Evolutionary conservation across 2,113 vertebrate genomes (phyloP).

Genomic region (Campylomormyrus tamandua): DNA sequence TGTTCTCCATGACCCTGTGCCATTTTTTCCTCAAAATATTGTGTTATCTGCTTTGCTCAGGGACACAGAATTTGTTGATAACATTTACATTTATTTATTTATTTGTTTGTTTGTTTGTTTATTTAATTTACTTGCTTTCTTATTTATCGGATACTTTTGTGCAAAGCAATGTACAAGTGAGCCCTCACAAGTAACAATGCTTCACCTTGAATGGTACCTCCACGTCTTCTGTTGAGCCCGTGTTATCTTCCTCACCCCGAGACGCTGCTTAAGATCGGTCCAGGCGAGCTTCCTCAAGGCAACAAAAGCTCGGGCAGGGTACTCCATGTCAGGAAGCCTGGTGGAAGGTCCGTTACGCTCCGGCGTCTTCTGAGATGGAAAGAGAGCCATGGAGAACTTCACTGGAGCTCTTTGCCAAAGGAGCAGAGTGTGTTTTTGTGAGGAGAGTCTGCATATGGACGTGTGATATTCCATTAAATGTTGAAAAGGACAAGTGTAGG

Average conservation of each 20-base stretch:
- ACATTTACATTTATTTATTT: neutral
- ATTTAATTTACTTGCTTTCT: neutral
- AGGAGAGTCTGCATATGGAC: neutral
- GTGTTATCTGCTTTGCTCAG: slow-evolving; percentile 8
- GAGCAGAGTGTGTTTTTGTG: neutral
- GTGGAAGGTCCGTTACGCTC: neutral
- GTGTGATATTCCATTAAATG: neutral
- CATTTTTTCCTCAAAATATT: neutral
- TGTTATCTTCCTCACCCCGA: neutral
- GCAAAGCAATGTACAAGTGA: neutral
- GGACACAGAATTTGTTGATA: neutral
- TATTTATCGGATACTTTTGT: neutral
- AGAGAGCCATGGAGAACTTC: neutral
- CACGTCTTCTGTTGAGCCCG: neutral
- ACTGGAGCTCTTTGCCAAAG: neutral
- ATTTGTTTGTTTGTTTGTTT: neutral
- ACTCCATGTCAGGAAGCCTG: neutral
- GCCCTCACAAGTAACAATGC: neutral
- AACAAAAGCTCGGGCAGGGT: neutral
- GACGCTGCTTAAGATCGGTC: neutral
- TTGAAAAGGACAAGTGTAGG: neutral
- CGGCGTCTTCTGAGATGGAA: neutral
- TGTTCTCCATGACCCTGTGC: neutral
- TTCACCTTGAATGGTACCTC: neutral
- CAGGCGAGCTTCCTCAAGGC: neutral